Conservation (phyloP, 2,888 invertebrate species). For the Euzophera pinguis region DNA sequence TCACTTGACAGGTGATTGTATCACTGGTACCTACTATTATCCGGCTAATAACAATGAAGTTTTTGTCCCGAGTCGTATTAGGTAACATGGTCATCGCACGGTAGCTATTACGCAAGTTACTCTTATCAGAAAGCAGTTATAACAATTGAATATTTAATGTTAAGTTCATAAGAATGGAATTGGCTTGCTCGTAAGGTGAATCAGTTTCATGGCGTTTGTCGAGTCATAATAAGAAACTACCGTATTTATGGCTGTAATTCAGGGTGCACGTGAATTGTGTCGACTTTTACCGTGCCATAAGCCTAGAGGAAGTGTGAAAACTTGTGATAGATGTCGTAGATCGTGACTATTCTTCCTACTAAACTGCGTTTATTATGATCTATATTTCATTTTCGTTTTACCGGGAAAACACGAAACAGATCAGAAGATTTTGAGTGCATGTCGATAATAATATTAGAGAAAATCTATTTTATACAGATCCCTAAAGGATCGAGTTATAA, state of each 20-base stretch:
- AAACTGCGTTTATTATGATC: background rate
- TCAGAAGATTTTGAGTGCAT: too few species aligned
- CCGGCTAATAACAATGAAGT: constrained; percentile 28
- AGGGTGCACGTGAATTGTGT: constrained; percentile 30
- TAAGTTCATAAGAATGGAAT: background rate
- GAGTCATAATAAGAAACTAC: constrained; percentile 40
- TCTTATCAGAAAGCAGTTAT: constrained; percentile 17
- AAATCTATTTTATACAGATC: too few species aligned
- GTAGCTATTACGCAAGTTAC: constrained; percentile 37
- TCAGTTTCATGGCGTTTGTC: background rate
- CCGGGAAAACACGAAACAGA: too few species aligned
- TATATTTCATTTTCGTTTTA: background rate
- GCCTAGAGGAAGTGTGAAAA: constrained; percentile 2
- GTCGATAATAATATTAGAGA: too few species aligned
- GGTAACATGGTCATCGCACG: constrained; percentile 39
- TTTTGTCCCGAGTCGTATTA: constrained; percentile 24
- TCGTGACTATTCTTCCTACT: background rate
- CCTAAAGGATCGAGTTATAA: too few species aligned
- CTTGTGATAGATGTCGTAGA: background rate
- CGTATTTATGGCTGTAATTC: constrained; percentile 45
- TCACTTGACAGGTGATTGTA: constrained; percentile 25
- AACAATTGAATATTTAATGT: background rate
- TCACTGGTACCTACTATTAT: constrained; percentile 14
- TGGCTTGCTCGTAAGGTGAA: background rate
- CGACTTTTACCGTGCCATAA: constrained; percentile 18